phyloP scores from a whole-genome alignment of 2,113 vertebrate species.

The Manacus vitellinus region DNA sequence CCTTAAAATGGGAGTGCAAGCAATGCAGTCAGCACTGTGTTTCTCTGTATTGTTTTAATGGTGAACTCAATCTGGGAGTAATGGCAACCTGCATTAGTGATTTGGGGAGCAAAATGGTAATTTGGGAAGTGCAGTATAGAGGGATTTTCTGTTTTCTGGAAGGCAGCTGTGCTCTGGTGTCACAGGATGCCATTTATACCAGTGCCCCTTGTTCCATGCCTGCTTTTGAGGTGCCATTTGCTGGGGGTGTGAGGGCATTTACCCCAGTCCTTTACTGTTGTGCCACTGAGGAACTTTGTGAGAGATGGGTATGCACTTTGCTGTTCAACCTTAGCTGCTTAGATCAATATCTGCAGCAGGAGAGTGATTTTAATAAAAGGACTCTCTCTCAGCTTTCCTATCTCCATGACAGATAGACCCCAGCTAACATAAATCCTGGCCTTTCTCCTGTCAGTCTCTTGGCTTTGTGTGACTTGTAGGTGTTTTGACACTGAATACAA shows the following conservation, averaged over 20 bases:
- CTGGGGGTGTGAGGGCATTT: not conserved
- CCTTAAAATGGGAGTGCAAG: not conserved
- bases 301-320: not conserved
- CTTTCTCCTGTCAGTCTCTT: conserved; percentile 65
- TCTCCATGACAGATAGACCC: conserved; percentile 65
- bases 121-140: not conserved
- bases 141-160: not conserved
- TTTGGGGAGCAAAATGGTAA: not conserved
- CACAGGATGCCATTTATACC: not conserved
- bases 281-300: not conserved
- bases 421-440: conserved; percentile 61
- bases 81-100: not conserved
- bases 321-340: conserved; percentile 40
- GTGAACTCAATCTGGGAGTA: not conserved
- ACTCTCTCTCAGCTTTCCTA: conserved; percentile 51
- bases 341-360: conserved; percentile 64
- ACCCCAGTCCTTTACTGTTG: not conserved
- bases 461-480: conserved; percentile 33
- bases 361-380: conserved; percentile 69
- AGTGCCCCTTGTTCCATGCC: not conserved
- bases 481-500: conserved; percentile 62
- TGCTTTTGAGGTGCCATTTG: not conserved
- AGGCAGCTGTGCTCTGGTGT: not conserved
- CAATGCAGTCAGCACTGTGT: not conserved
- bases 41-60: not conserved